A percentile compares a stretch with the other conserved stretches of the same genome.
Conservation (phyloP, 2,797 vertebrate genomes). For the Notolabrus celidotus region DNA sequence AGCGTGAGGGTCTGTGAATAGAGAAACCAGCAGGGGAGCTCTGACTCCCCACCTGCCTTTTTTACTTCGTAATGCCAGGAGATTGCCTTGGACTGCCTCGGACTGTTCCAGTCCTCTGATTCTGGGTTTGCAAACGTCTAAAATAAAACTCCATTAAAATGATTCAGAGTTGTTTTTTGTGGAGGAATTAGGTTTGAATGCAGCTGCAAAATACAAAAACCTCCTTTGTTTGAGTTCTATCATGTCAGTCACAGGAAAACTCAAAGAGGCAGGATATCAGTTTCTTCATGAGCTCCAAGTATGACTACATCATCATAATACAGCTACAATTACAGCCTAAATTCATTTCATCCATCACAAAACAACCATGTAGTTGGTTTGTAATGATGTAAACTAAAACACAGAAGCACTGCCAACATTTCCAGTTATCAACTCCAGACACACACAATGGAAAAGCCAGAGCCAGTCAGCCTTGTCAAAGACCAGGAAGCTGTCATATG, state of each 20-base stretch:
- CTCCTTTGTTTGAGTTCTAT: neutral
- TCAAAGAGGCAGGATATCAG: conserved; percentile 1
- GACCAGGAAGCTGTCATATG: conserved; percentile 63
- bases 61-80: conserved; percentile 50
- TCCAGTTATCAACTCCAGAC: conserved; percentile 50
- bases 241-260: neutral
- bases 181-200: neutral
- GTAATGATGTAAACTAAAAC: conserved; percentile 31
- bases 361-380: conserved; percentile 6
- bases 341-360: conserved; percentile 33
- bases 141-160: no score
- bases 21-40: conserved; percentile 28
- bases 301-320: conserved; percentile 14
- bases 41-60: conserved; percentile 30
- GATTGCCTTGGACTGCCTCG: conserved; percentile 49
- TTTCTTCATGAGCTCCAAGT: conserved; percentile 3
- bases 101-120: conserved; percentile 36
- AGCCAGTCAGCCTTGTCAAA: conserved; percentile 43
- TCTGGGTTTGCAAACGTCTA: neutral
- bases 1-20: conserved; percentile 19
- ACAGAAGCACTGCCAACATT: conserved; percentile 24
- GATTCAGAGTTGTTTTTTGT: neutral
- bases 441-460: conserved; percentile 41
- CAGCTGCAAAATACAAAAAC: neutral
- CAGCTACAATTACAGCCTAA: conserved; percentile 12